These are phyloP conservation scores for Ormyrus nitidulus DNA, from an alignment of 2,888 invertebrate genomes.

Conservation along the genomic window DNA sequence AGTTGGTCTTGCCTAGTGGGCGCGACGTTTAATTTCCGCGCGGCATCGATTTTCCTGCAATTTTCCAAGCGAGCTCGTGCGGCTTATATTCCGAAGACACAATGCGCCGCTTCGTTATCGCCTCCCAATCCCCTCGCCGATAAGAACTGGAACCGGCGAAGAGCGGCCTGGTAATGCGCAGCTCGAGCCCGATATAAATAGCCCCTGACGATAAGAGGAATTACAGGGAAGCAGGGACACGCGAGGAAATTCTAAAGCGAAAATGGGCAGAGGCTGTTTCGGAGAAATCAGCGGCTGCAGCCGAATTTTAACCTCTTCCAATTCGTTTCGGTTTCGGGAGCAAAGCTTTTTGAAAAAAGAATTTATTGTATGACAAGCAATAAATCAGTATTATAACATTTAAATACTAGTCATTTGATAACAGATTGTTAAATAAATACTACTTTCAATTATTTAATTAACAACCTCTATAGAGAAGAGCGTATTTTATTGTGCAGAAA, in stretches of 20 bases:
- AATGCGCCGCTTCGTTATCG: slow-evolving; percentile 36
- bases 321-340: no score
- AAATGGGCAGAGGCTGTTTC: not conserved
- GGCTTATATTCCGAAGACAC: slow-evolving; percentile 12
- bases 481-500: no score
- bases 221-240: not conserved
- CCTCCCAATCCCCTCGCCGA: slow-evolving; percentile 12
- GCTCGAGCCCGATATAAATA: slow-evolving; percentile 16
- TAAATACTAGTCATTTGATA: no score
- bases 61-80: slow-evolving; percentile 35
- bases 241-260: slow-evolving; percentile 2
- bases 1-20: not conserved
- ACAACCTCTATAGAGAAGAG: no score
- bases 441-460: no score
- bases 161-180: not conserved
- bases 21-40: slow-evolving; percentile 48
- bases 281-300: not conserved
- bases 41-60: slow-evolving; percentile 49
- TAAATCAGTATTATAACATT: no score
- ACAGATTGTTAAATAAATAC: no score
- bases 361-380: no score
- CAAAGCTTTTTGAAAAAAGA: no score
- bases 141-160: slow-evolving; percentile 23
- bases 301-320: no score
- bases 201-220: slow-evolving; percentile 19